Evolutionary conservation across 2,888 invertebrate species (phyloP).

Genomic region (Liopterus haemorrhoidalis): DNA sequence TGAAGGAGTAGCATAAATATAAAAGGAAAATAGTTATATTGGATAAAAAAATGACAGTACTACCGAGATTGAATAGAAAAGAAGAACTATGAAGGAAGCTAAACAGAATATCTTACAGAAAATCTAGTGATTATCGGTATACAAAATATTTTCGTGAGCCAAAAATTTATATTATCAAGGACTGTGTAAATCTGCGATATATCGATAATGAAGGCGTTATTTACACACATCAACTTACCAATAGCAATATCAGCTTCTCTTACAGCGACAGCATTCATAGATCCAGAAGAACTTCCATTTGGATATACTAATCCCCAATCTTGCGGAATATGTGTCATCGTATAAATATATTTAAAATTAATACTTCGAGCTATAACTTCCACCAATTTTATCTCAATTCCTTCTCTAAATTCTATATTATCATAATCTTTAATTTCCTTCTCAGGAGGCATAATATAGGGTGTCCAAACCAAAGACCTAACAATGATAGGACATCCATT

Average conservation of each 20-base stretch:
- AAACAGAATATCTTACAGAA: no score
- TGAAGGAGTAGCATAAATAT: no score
- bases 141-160: no score
- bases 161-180: no score
- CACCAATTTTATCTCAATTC: constrained; percentile 5
- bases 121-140: no score
- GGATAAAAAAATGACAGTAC: no score
- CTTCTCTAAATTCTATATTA: constrained; percentile 1
- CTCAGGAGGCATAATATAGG: constrained; percentile 9
- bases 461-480: constrained; percentile 7
- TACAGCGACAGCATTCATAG: background rate
- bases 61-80: no score
- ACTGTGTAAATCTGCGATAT: no score
- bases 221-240: no score
- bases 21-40: no score
- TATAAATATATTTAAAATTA: background rate
- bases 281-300: constrained; percentile 3
- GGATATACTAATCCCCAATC: constrained; percentile 4
- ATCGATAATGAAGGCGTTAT: no score
- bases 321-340: background rate
- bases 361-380: background rate
- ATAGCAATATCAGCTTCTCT: constrained; percentile 2
- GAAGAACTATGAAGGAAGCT: no score
- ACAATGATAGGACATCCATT: constrained; percentile 4
- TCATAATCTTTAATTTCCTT: background rate